These are phyloP conservation scores for Crotophaga sulcirostris DNA, from an alignment of 2,113 vertebrate genomes.

Conservation along the genomic window DNA sequence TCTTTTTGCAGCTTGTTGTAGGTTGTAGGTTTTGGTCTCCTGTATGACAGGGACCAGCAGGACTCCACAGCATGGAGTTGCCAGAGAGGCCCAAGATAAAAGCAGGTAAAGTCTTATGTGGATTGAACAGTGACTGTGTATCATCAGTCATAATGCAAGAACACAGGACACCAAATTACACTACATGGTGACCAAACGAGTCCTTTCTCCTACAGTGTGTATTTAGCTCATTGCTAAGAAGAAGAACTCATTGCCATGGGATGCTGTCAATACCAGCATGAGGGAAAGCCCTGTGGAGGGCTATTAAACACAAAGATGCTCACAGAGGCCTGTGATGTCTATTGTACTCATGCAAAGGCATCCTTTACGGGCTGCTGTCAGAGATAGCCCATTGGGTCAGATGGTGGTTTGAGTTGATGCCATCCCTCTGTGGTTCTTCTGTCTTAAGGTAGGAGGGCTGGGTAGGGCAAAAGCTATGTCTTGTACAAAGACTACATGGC, in stretches of 20 bases:
- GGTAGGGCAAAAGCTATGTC: background rate
- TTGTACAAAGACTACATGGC: background rate
- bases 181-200: background rate
- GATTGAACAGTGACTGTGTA: background rate
- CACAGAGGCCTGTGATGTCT: background rate
- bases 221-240: background rate
- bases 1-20: background rate
- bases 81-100: background rate
- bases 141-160: background rate
- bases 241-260: background rate
- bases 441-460: background rate
- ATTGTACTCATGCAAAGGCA: background rate
- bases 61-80: background rate
- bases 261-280: background rate
- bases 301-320: background rate
- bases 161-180: background rate
- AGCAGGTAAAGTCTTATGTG: fast-evolving
- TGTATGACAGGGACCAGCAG: background rate
- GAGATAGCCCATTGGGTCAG: background rate
- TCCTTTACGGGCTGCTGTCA: fast-evolving
- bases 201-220: background rate
- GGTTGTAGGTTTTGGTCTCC: background rate
- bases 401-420: background rate
- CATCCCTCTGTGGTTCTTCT: background rate
- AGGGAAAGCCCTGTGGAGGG: background rate